Conservation (phyloP, 2,888 invertebrate genomes). For the Chrysodeixis includens region DNA sequence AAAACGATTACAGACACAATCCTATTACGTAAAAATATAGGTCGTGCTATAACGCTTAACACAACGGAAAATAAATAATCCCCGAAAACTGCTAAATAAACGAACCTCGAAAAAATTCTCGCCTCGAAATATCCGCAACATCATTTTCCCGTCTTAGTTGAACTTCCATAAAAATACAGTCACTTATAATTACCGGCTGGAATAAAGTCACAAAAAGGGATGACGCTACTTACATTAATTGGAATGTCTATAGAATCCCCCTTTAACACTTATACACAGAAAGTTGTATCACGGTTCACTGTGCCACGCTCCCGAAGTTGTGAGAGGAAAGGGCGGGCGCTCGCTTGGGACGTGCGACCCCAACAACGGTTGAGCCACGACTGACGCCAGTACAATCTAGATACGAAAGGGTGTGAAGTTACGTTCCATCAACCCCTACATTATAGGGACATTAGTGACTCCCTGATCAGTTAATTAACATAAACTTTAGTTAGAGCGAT, state of each 20-base stretch:
- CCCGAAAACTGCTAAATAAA: conserved; percentile 14
- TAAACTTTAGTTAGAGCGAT: conserved; percentile 53
- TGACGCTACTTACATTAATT: conserved; percentile 45
- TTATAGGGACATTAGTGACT: conserved; percentile 59
- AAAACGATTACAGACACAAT: neutral
- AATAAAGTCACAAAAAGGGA: conserved; percentile 12
- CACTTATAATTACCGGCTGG: conserved; percentile 6
- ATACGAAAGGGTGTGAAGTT: conserved; percentile 61
- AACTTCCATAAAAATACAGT: conserved; percentile 13
- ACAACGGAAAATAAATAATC: neutral
- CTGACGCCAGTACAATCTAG: conserved; percentile 51
- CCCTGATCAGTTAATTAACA: conserved; percentile 63
- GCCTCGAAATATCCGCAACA: conserved; percentile 17
- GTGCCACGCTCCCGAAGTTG: conserved; percentile 47
- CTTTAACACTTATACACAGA: conserved; percentile 53
- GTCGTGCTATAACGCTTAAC: neutral
- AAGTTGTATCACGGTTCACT: conserved; percentile 57
- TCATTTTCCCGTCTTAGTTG: conserved; percentile 11
- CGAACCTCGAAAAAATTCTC: conserved; percentile 12
- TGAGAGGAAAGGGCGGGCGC: conserved; percentile 13
- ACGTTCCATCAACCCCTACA: conserved; percentile 59
- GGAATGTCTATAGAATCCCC: conserved; percentile 39
- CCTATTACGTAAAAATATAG: neutral
- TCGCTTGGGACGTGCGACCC: conserved; percentile 48
- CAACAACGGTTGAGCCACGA: conserved; percentile 40